Base-by-base conservation (phyloP, 1,140 invertebrate species). In the Chrysomallon squamiferum region DNA sequence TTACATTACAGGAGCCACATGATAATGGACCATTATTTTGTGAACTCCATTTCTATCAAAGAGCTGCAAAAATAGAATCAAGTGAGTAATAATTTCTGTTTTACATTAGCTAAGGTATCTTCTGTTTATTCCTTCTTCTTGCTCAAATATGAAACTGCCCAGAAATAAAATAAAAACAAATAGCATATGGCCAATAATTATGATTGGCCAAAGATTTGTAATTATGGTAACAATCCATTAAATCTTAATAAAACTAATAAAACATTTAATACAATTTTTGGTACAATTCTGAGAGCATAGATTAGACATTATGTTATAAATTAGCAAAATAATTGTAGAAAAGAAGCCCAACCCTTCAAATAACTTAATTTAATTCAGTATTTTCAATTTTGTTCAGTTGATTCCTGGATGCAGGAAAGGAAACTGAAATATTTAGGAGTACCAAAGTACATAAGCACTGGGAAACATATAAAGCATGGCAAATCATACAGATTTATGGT, bases 21-120 rank as follows among this genome's bases (percentile, higher is more conserved):
- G 89, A 89, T 29, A 97, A 95, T 89, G 96, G 96, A 4, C 95
- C 96, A 2, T 84, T 98, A 2, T 98, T 97, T 87, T 94, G 96
- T 33, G 96, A 98, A 89, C 92, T 95, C 81, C 93, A 96, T 86
- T 97, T 96, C 85, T 93, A 97, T 75, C 91, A 97, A 65, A 89
- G 93, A 78, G 90, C 90, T 69, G 91, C 91, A 25, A 92, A 93
- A 83, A 86, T 89, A 74, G 88, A 91, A 59, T 90, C 90, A 86
- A 92, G 93, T 95, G 89, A 89, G 89, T 69, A 50, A 18, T 60
- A 54, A 71, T 67, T 22, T 60, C 22, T 60, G n/a, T 57, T 57
- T 45, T 62, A 52, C 64, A 50, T 66, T 30, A 63, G 62, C 66
- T 67, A n/a, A n/a, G n/a, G 29, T 59, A 35, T 69, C 33, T 35